A percentile compares a stretch with the other conserved stretches of the same genome.
These are phyloP conservation scores for Vireo griseus DNA, from an alignment of 2,797 vertebrate species.

Conservation along the genomic window DNA sequence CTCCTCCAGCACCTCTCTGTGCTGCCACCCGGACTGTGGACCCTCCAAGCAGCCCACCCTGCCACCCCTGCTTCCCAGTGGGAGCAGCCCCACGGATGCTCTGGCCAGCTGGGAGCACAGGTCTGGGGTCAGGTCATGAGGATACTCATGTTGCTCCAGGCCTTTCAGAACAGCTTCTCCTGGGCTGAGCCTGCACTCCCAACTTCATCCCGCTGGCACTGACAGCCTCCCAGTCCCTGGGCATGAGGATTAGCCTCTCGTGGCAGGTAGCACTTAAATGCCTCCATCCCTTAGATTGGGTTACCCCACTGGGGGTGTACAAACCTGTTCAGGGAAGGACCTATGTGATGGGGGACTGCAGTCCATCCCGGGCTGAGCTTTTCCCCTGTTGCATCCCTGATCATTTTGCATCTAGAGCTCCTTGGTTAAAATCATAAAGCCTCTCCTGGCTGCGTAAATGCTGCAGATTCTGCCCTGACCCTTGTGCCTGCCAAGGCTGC, in stretches of 20 bases:
- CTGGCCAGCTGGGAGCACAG: neutral
- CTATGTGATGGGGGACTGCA: neutral
- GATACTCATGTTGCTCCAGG: neutral
- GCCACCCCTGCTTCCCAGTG: neutral
- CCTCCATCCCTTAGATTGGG: neutral
- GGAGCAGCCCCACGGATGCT: neutral
- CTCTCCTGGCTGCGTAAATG: neutral
- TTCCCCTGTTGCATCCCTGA: neutral
- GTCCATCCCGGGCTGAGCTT: neutral
- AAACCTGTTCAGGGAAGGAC: neutral
- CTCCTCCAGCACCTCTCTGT: constrained; percentile 46
- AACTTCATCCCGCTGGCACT: neutral
- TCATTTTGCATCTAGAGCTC: neutral
- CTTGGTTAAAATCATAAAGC: neutral
- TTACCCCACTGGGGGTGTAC: fast-evolving
- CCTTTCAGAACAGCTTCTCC: constrained; percentile 53
- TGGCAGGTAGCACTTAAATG: neutral
- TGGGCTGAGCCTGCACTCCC: neutral
- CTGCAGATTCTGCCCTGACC: neutral
- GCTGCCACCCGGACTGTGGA: neutral
- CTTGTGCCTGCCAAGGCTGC: neutral
- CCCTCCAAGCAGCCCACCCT: neutral
- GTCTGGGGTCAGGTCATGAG: neutral
- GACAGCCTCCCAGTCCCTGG: neutral
- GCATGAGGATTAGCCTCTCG: neutral